Percentiles rank a stretch among this genome's conserved stretches.
Evolutionary conservation across 64 coral and sea anemone species (phyloP).

Genomic region (Stichodactyla helianthus): DNA sequence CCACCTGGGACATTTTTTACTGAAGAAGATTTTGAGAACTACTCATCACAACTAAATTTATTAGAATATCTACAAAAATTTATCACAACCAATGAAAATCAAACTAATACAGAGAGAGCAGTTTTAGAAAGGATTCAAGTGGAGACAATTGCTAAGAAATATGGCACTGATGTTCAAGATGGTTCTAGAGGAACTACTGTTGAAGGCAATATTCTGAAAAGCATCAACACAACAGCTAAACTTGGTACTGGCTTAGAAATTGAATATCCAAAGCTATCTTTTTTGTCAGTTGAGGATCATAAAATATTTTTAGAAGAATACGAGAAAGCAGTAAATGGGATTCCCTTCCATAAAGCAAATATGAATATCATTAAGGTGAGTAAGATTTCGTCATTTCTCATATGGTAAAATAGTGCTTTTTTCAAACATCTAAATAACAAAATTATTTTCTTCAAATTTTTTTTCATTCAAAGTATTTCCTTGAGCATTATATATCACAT

Average conservation of each 20-base stretch:
- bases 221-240: background rate
- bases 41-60: background rate
- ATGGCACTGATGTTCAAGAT: background rate
- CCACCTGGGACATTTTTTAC: background rate
- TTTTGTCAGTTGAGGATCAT: background rate
- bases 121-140: background rate
- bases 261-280: constrained; percentile 6
- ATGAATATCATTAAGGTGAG: background rate
- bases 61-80: background rate
- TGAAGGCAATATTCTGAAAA: background rate
- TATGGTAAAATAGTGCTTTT: too few relatives aligned
- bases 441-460: too few relatives aligned
- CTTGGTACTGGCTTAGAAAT: background rate
- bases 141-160: background rate
- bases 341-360: background rate
- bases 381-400: background rate
- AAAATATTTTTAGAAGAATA: constrained; percentile 3
- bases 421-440: too few relatives aligned
- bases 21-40: background rate
- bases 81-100: background rate
- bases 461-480: too few relatives aligned
- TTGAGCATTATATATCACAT: too few relatives aligned
- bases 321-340: constrained; percentile 4
- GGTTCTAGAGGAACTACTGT: background rate
- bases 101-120: background rate